Conservation (phyloP, 2,888 invertebrate genomes). For the Scaptomyza cyrtandrae region DNA sequence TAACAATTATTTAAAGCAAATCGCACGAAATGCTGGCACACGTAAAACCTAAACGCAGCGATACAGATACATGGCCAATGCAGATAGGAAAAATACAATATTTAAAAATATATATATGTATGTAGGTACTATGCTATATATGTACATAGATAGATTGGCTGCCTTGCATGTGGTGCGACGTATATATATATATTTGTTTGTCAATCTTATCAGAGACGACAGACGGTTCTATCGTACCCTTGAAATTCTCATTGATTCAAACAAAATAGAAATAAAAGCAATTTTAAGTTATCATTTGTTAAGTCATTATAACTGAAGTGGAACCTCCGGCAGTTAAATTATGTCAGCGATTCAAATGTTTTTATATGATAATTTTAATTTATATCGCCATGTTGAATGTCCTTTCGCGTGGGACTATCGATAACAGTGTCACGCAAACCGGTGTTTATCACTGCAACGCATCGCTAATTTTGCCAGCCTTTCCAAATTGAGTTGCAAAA, state of each 20-base stretch:
- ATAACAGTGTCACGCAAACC: constrained; percentile 8
- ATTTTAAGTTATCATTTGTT: constrained; percentile 47
- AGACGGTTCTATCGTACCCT: constrained; percentile 66
- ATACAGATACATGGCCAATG: constrained; percentile 54
- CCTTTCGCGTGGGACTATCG: constrained; percentile 31
- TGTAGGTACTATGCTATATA: constrained; percentile 11
- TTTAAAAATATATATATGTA: constrained; percentile 1
- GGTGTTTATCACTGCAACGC: constrained; percentile 2
- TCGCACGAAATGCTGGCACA: constrained; percentile 57
- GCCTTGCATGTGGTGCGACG: constrained; percentile 41
- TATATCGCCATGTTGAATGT: constrained; percentile 20
- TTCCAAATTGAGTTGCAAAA: constrained; percentile 23
- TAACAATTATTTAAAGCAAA: constrained; percentile 48
- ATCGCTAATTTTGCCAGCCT: constrained; percentile 22
- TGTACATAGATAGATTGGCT: constrained; percentile 31
- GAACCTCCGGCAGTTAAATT: constrained; percentile 12
- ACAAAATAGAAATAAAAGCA: constrained; percentile 51
- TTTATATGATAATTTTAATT: constrained; percentile 18
- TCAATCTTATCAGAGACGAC: constrained; percentile 72
- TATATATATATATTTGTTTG: constrained; percentile 51
- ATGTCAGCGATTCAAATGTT: constrained; percentile 1
- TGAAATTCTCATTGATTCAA: constrained; percentile 63
- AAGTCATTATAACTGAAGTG: constrained; percentile 46
- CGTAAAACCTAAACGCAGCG: constrained; percentile 53
- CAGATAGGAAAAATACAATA: constrained; percentile 49